Conservation (phyloP, 2,888 invertebrate species). For the Apamea monoglypha region DNA sequence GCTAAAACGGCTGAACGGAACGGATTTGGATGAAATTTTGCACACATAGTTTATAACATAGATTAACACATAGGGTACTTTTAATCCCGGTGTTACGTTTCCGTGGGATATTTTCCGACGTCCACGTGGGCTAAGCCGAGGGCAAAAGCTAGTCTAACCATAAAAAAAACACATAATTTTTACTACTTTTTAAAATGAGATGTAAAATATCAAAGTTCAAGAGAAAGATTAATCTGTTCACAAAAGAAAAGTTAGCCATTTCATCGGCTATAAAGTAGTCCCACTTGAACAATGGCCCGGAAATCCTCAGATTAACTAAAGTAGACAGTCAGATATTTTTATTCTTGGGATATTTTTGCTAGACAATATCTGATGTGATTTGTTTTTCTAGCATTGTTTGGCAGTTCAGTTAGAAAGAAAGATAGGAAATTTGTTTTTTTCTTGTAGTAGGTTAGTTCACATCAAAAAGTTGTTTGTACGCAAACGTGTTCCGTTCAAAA, state of each 20-base stretch:
- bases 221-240: conserved; percentile 13
- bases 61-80: not conserved
- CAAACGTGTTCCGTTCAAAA: not conserved
- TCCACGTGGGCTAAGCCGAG: not conserved
- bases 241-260: conserved; percentile 31
- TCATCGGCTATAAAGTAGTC: not conserved
- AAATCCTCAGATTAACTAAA: conserved; percentile 20
- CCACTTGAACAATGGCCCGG: conserved; percentile 24
- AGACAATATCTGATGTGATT: not conserved
- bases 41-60: no score
- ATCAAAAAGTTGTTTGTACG: not conserved
- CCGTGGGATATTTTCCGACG: not conserved
- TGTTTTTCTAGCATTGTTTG: not conserved
- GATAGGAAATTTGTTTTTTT: not conserved
- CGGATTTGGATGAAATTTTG: no score
- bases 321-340: not conserved
- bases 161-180: conserved; percentile 17
- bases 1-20: no score
- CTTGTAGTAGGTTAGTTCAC: no score
- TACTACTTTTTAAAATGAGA: conserved; percentile 22
- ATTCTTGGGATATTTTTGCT: not conserved
- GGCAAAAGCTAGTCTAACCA: not conserved
- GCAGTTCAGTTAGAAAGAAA: not conserved
- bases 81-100: not conserved
- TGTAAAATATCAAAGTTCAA: conserved; percentile 17